Evolutionary conservation across 2,113 vertebrate species (phyloP), one percentile per base, ranked within the genome.

Genomic region (Menidia beryllina): DNA sequence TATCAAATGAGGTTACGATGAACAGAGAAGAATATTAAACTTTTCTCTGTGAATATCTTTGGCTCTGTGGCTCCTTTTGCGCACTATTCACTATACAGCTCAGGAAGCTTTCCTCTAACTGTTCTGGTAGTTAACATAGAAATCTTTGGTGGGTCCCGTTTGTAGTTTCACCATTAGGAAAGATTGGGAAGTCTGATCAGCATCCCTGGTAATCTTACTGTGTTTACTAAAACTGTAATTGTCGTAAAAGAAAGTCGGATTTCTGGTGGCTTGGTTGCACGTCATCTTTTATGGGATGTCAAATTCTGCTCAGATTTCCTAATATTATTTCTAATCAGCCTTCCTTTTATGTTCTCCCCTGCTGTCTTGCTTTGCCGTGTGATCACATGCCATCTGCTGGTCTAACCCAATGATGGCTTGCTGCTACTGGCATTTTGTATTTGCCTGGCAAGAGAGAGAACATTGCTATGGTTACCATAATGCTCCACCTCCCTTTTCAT

Each of bases 341-440:
- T 93, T 93, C 93, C 94, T 94, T 95, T 96, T 96, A 94, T 95
- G 95, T 93, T 92, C 93, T 95, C 94, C 95, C 96, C 95, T 92
- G 95, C 96, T 97, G 95, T 95, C 96, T 96, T 90, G 96, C 97
- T 99, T 97, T 96, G 96, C 97, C 75, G 84, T 95, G 95, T 95
- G 95, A 96, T 96, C 95, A 95, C 95, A 96, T 95, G 96, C 96
- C 96, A 97, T 96, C 96, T 96, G 96, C 96, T 94, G 96, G 95
- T 96, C 95, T 96, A 97, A 97, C 97, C 95, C 94, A 85, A 95
- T 95, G 95, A 97, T 96, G 96, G 95, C 95, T 95, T 95, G 94
- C 96, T 85, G 95, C 96, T 96, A 84, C 83, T 84, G 79, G 87
- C 82, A 94, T 96, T 95, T 94, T 95, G 91, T 94, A 93, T 94